Evolutionary conservation across 2,888 invertebrate genomes (phyloP).

Genomic region (Scrobipalpa atriplicella): DNA sequence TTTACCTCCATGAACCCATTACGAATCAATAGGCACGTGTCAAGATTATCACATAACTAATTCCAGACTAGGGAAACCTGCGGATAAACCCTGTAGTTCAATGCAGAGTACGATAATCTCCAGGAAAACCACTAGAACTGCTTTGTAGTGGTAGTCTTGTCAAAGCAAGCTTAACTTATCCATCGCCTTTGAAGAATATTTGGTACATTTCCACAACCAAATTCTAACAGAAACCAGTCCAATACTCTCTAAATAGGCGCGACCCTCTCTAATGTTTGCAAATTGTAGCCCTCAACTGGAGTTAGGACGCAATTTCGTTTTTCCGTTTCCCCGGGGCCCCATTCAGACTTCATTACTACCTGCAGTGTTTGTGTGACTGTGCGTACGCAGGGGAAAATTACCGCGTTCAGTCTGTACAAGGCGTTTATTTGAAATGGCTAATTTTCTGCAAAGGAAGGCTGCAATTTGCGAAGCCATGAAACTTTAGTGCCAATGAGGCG

Average conservation of each 20-base stretch:
- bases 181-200: neutral
- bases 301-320: constrained; percentile 41
- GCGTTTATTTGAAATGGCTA: constrained; percentile 34
- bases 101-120: constrained; percentile 39
- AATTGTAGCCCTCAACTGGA: constrained; percentile 33
- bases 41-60: constrained; percentile 28
- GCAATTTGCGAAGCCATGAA: constrained; percentile 25
- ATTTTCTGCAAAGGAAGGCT: constrained; percentile 26
- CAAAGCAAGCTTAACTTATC: neutral
- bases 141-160: constrained; percentile 7
- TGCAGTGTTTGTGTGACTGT: constrained; percentile 32
- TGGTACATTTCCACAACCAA: neutral
- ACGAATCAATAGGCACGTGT: constrained; percentile 22
- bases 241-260: constrained; percentile 24
- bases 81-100: constrained; percentile 38
- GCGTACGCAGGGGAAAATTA: constrained; percentile 39
- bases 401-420: constrained; percentile 37
- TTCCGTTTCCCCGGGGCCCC: constrained; percentile 41
- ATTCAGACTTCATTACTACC: constrained; percentile 46
- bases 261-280: constrained; percentile 31
- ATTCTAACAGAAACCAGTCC: constrained; percentile 4
- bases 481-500: constrained; percentile 21
- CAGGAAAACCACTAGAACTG: constrained; percentile 30
- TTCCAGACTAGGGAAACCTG: constrained; percentile 14
- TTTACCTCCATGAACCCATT: constrained; percentile 10